Conservation (phyloP, 2,888 invertebrate species). For the Cancer borealis region DNA sequence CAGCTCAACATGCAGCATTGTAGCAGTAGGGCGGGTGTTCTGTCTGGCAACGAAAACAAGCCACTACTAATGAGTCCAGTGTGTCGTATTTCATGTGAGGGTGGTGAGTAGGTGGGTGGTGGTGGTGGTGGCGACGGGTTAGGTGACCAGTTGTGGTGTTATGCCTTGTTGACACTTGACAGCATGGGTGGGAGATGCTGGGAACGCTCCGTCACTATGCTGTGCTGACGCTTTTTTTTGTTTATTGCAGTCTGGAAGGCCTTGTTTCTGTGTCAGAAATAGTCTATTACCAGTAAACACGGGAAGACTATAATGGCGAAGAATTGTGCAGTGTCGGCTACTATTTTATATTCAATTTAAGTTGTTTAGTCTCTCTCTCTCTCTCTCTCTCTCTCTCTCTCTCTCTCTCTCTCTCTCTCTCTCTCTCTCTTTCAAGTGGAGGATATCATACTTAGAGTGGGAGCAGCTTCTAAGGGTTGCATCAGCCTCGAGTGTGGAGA, state of each 20-base stretch:
- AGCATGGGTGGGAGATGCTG: not conserved
- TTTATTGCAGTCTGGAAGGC: not conserved
- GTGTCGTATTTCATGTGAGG: not conserved
- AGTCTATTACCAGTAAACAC: not conserved
- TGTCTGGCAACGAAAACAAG: not conserved
- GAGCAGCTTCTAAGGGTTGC: not conserved
- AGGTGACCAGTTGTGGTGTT: not conserved
- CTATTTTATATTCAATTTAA: not conserved
- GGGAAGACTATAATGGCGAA: not conserved
- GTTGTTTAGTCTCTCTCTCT: not conserved
- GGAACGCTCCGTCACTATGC: not conserved
- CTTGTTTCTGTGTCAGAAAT: not conserved
- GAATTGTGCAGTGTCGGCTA: not conserved
- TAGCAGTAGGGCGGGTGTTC: not conserved
- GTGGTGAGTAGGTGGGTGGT: not conserved
- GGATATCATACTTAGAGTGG: not conserved
- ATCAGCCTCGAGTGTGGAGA: not conserved
- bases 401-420: constrained; percentile 32
- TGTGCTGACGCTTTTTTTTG: not conserved
- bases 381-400: constrained; percentile 3
- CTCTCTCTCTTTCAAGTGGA: constrained; percentile 24
- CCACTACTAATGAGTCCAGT: not conserved
- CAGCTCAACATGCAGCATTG: no score
- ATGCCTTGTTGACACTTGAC: not conserved
- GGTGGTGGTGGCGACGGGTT: not conserved